A percentile compares a stretch with the other conserved stretches of the same genome.
These are phyloP conservation scores for Himalopsyche phryganea DNA, from an alignment of 1,140 invertebrate species.

Conservation along the genomic window DNA sequence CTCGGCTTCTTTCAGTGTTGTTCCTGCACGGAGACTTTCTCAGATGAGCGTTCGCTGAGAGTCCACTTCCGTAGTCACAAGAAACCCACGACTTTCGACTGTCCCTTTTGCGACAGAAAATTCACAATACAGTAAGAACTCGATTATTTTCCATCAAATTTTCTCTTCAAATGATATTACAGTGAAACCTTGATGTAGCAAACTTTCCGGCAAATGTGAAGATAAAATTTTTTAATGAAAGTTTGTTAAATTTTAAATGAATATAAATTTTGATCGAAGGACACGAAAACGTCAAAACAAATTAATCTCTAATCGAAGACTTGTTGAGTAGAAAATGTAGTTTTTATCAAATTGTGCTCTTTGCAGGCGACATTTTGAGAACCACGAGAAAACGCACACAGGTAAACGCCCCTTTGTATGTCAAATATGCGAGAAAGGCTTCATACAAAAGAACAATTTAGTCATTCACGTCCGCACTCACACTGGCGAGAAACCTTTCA, in stretches of 20 bases:
- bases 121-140: no score
- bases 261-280: background rate
- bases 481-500: conserved; percentile 44
- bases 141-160: no score
- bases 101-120: no score
- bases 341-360: background rate
- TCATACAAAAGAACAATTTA: conserved; percentile 35
- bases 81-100: background rate
- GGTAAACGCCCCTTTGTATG: conserved; percentile 27
- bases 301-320: background rate
- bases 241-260: background rate
- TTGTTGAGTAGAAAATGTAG: background rate
- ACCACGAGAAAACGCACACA: conserved; percentile 31
- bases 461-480: conserved; percentile 54
- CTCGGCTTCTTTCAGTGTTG: background rate
- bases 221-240: background rate
- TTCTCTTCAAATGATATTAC: no score
- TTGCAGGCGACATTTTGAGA: conserved; percentile 27
- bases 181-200: no score
- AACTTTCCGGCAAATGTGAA: background rate
- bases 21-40: background rate
- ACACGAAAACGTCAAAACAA: background rate
- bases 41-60: background rate
- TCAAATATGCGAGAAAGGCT: conserved; percentile 29
- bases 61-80: background rate